A percentile compares a stretch with the other conserved stretches of the same genome.
phyloP scores from a whole-genome alignment of 2,888 invertebrate species.

The Steinernema hermaphroditum region DNA sequence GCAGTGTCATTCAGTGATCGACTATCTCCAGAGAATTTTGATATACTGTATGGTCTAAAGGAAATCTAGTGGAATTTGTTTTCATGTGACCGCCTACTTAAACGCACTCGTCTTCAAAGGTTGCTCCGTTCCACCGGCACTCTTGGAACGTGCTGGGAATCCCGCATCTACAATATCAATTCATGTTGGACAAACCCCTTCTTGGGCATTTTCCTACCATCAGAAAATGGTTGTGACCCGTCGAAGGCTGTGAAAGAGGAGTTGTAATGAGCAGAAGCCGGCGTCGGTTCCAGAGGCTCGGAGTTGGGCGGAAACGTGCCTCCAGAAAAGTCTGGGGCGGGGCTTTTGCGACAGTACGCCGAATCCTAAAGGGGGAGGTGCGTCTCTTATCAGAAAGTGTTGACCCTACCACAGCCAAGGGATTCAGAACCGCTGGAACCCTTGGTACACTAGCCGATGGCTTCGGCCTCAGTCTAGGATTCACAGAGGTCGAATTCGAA shows the following conservation, averaged over 20 bases:
- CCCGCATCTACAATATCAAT: neutral
- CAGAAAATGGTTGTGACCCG: conserved; percentile 22
- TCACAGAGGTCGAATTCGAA: conserved; percentile 58
- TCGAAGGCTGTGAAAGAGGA: conserved; percentile 20
- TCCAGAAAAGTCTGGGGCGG: conserved; percentile 9
- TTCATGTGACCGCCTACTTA: neutral
- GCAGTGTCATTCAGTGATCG: conserved; percentile 27
- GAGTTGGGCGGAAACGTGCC: neutral
- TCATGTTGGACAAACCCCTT: neutral
- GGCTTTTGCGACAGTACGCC: conserved; percentile 12
- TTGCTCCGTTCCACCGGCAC: conserved; percentile 23
- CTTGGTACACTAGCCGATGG: conserved; percentile 48
- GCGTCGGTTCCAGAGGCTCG: conserved; percentile 4
- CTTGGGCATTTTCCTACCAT: conserved; percentile 13
- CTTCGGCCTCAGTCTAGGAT: conserved; percentile 64
- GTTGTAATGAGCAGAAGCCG: conserved; percentile 9
- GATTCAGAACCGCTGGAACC: conserved; percentile 35
- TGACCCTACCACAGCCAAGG: neutral
- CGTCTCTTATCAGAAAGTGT: too few species aligned
- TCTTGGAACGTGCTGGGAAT: conserved; percentile 19
- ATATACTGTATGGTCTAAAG: conserved; percentile 20
- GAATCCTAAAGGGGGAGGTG: conserved; percentile 14
- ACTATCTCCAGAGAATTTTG: conserved; percentile 13
- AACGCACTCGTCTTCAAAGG: conserved; percentile 21
- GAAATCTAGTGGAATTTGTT: neutral